phyloP scores from a whole-genome alignment of 2,888 invertebrate species.

The Megamerina dolium region DNA sequence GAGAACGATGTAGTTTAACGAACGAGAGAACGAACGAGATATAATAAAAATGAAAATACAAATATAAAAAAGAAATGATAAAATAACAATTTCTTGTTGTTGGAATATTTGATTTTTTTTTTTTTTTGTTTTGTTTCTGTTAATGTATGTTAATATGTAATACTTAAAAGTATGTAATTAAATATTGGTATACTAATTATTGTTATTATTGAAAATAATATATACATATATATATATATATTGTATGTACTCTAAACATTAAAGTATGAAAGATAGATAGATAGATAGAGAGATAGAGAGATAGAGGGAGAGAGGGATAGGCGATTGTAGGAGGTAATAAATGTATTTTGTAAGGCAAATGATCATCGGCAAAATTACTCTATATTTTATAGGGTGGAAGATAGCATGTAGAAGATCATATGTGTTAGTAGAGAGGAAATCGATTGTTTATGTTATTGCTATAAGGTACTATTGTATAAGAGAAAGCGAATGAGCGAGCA shows the following conservation, averaged over 20 bases:
- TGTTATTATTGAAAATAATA: conserved; percentile 7
- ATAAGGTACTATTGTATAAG: too few relatives aligned
- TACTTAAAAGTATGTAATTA: conserved; percentile 5
- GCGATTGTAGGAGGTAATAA: neutral
- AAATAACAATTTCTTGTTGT: conserved; percentile 40
- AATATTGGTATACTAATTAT: neutral
- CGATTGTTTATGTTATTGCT: too few relatives aligned
- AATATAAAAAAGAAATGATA: conserved; percentile 45
- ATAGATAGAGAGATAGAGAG: conserved; percentile 3
- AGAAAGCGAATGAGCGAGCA: too few relatives aligned
- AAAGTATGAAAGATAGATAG: too few relatives aligned
- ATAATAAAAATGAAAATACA: conserved; percentile 47
- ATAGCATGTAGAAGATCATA: too few relatives aligned
- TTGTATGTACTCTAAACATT: too few relatives aligned
- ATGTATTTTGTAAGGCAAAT: too few relatives aligned
- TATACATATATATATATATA: conserved; percentile 12
- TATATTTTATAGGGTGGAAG: too few relatives aligned
- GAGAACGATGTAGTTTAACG: conserved; percentile 34
- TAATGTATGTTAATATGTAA: conserved; percentile 12
- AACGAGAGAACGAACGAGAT: conserved; percentile 45
- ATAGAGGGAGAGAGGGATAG: conserved; percentile 1
- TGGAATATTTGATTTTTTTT: conserved; percentile 8
- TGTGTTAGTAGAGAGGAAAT: too few relatives aligned
- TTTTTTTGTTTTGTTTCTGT: conserved; percentile 15
- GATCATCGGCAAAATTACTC: too few relatives aligned